A percentile compares a stretch with the other conserved stretches of the same genome.
phyloP scores from a whole-genome alignment of 2,888 invertebrate species.

The Eupsilia transversa region DNA sequence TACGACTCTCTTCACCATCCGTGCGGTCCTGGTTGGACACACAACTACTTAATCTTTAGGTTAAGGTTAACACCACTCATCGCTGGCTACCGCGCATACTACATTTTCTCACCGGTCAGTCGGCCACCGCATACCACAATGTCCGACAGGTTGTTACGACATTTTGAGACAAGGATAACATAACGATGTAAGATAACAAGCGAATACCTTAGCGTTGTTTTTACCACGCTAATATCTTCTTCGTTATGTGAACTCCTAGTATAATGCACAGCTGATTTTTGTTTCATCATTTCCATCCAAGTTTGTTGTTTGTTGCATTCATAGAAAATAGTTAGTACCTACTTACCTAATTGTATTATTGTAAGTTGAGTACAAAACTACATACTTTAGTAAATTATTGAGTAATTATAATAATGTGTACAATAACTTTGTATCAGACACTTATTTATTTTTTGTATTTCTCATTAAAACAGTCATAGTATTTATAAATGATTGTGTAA shows the following conservation, averaged over 20 bases:
- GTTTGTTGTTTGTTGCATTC: constrained; percentile 3
- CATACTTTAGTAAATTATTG: neutral
- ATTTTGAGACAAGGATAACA: constrained; percentile 64
- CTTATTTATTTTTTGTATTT: neutral
- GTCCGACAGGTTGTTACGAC: constrained; percentile 51
- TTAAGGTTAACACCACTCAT: constrained; percentile 50
- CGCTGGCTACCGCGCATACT: neutral
- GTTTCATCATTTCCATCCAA: constrained; percentile 44
- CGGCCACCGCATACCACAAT: constrained; percentile 24
- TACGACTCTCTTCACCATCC: constrained; percentile 72
- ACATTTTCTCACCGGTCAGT: neutral
- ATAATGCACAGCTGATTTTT: constrained; percentile 66
- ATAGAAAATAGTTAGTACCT: neutral
- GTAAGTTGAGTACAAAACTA: constrained; percentile 8
- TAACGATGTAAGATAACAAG: constrained; percentile 44
- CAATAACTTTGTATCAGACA: neutral
- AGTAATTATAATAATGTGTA: constrained; percentile 1
- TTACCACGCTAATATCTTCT: constrained; percentile 33
- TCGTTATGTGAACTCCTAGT: constrained; percentile 59
- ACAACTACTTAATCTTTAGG: constrained; percentile 51
- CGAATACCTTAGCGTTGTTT: constrained; percentile 24
- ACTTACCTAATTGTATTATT: no score
- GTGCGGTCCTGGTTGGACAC: constrained; percentile 77
- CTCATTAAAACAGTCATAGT: neutral
- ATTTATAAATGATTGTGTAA: neutral